A percentile compares a stretch with the other conserved stretches of the same genome.
Conservation (phyloP, 2,888 invertebrate species). For the Nephrotoma flavescens region DNA sequence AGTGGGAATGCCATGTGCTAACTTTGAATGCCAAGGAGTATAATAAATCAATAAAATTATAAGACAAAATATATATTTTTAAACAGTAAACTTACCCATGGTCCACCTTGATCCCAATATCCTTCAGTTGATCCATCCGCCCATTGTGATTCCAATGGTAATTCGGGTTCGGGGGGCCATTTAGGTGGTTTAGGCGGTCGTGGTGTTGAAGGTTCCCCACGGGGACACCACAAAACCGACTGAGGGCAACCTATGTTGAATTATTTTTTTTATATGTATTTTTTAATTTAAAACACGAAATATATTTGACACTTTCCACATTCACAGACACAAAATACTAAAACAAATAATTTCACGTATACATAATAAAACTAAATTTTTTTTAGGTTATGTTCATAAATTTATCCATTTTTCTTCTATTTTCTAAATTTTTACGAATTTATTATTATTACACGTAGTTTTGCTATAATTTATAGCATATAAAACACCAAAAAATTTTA, state of each 20-base stretch:
- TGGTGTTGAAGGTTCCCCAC: conserved; percentile 20
- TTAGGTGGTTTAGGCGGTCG: conserved; percentile 18
- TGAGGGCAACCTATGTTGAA: conserved; percentile 25
- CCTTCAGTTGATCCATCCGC: conserved; percentile 23
- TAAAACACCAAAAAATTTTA: neutral
- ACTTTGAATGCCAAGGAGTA: too few relatives aligned
- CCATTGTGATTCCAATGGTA: conserved; percentile 23
- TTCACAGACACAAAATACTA: neutral
- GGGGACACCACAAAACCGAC: conserved; percentile 23
- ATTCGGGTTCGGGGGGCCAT: conserved; percentile 23
- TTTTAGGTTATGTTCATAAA: neutral
- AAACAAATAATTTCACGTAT: neutral
- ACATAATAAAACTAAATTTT: neutral
- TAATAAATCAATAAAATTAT: too few relatives aligned
- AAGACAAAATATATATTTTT: too few relatives aligned
- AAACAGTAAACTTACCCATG: conserved; percentile 19
- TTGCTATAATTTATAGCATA: neutral
- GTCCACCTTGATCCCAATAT: conserved; percentile 24
- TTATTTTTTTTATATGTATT: conserved; percentile 6
- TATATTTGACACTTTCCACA: neutral
- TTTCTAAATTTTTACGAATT: neutral
- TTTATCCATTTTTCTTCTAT: neutral
- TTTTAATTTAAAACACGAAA: neutral
- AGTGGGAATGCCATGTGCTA: too few relatives aligned
- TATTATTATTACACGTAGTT: neutral